These are phyloP conservation scores for Luscinia luscinia DNA, from an alignment of 2,797 vertebrate genomes.

Conservation along the genomic window DNA sequence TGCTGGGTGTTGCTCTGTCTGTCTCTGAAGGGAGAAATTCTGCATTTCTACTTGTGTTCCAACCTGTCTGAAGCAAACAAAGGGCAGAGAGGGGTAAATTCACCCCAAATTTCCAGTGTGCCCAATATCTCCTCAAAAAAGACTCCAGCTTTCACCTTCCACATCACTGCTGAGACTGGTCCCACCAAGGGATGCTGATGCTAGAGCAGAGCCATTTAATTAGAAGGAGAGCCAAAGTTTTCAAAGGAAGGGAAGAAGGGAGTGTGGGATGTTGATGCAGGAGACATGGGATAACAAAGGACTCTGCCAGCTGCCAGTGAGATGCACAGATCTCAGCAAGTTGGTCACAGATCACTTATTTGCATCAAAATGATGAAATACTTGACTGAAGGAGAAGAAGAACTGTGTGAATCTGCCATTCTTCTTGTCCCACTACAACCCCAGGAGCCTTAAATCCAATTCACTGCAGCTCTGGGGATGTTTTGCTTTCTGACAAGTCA, in stretches of 20 bases:
- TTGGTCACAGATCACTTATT: not conserved
- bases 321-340: not conserved
- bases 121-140: not conserved
- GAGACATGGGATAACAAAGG: not conserved
- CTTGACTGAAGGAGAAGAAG: not conserved
- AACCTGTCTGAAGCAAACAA: not conserved
- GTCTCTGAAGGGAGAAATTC: not conserved
- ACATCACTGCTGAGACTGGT: fast-evolving
- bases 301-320: not conserved
- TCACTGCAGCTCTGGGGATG: not conserved
- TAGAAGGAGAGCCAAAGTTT: not conserved
- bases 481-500: not conserved
- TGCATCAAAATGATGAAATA: conserved; percentile 4
- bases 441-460: not conserved
- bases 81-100: not conserved
- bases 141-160: not conserved
- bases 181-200: not conserved
- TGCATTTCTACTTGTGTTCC: not conserved
- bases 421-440: not conserved
- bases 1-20: not conserved
- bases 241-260: not conserved
- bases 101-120: not conserved
- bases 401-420: not conserved
- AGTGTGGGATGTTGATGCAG: not conserved
- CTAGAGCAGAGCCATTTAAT: not conserved